These are phyloP conservation scores for Crocuta crocuta DNA, from an alignment of 2,113 vertebrate genomes.

Conservation along the genomic window DNA sequence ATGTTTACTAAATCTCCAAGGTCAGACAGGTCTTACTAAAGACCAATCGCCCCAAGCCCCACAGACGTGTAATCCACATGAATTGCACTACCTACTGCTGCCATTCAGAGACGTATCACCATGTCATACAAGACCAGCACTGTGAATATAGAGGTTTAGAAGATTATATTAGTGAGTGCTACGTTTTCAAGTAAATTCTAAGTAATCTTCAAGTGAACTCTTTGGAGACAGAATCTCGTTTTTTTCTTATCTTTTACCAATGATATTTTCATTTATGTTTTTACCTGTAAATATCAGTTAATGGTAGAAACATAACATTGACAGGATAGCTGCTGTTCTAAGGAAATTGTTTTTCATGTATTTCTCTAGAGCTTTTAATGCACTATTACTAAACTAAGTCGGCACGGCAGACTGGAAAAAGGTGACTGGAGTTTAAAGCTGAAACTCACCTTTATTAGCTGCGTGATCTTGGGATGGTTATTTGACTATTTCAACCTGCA, in stretches of 20 bases:
- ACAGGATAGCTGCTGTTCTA: background rate
- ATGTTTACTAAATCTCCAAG: background rate
- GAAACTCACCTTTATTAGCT: background rate
- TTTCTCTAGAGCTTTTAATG: background rate
- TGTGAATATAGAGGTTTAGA: background rate
- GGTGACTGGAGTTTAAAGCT: background rate
- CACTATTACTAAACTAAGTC: background rate
- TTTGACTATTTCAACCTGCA: background rate
- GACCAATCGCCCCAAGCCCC: background rate
- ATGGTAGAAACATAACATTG: background rate
- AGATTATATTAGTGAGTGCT: background rate
- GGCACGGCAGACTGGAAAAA: background rate
- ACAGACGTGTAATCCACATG: background rate
- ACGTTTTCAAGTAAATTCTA: background rate
- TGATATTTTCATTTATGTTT: background rate
- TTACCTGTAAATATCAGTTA: background rate
- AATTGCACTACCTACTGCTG: background rate
- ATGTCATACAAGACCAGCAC: background rate
- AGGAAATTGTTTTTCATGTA: background rate
- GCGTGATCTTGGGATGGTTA: background rate
- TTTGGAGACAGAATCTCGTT: background rate
- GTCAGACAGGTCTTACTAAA: background rate
- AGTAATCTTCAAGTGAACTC: background rate
- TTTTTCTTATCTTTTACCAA: background rate
- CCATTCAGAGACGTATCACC: background rate